These are phyloP conservation scores for Oedothorax gibbosus DNA, from an alignment of 1,140 invertebrate species.

Conservation along the genomic window DNA sequence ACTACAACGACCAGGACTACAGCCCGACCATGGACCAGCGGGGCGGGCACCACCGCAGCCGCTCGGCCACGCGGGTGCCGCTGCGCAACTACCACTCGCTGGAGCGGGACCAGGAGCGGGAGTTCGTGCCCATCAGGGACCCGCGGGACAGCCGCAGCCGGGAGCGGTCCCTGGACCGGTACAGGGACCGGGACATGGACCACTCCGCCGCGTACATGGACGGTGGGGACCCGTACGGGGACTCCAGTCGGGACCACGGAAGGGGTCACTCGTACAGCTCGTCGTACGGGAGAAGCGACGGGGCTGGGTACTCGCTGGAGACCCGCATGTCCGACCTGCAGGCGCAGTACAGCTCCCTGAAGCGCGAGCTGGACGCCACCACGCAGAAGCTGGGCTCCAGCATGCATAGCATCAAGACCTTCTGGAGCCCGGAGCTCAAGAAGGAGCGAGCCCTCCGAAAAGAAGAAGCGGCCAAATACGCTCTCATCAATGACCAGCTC, in stretches of 20 bases:
- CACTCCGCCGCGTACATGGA: conserved; percentile 72
- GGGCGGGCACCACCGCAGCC: conserved; percentile 67
- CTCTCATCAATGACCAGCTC: conserved; percentile 95
- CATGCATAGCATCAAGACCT: conserved; percentile 99
- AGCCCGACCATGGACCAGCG: conserved; percentile 77
- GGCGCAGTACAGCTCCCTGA: conserved; percentile 94
- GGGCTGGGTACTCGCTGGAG: conserved; percentile 74
- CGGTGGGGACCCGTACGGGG: conserved; percentile 17
- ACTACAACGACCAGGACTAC: conserved; percentile 76
- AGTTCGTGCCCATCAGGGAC: conserved; percentile 84
- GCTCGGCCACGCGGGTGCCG: conserved; percentile 68
- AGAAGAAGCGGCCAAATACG: conserved; percentile 97
- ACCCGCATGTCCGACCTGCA: conserved; percentile 95
- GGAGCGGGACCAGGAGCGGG: conserved; percentile 80
- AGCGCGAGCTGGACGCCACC: conserved; percentile 95
- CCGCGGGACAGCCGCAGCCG: conserved; percentile 69
- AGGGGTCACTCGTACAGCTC: conserved; percentile 21
- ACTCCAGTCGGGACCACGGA: conserved; percentile 11
- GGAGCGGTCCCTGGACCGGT: conserved; percentile 75
- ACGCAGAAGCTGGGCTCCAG: conserved; percentile 98
- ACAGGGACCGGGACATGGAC: conserved; percentile 62
- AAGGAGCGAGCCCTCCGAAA: conserved; percentile 96
- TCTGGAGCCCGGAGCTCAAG: conserved; percentile 99
- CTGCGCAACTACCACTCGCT: conserved; percentile 80
- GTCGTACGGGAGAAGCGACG: conserved; percentile 77